phyloP scores from a whole-genome alignment of 1,140 invertebrate species.

The Scaptodrosophila lebanonensis region DNA sequence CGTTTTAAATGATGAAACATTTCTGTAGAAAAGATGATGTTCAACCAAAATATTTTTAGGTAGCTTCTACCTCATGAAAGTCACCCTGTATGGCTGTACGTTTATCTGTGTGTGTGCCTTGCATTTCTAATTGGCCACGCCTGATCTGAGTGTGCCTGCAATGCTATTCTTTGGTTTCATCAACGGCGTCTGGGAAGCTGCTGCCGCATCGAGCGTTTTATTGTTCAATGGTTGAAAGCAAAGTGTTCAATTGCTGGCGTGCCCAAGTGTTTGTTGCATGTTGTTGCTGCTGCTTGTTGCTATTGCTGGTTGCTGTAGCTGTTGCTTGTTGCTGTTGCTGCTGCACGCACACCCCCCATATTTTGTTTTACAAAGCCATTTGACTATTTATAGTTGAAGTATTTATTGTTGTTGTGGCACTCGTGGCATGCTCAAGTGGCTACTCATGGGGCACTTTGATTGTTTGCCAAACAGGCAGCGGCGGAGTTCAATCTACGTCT shows the following conservation, averaged over 20 bases:
- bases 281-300: background rate
- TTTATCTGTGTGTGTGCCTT: constrained; percentile 41
- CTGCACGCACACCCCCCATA: constrained; percentile 30
- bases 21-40: no score
- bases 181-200: constrained; percentile 23
- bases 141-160: no score
- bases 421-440: constrained; percentile 69
- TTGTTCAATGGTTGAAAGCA: constrained; percentile 33
- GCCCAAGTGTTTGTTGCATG: constrained; percentile 36
- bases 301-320: background rate
- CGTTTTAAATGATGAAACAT: no score
- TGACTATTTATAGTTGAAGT: constrained; percentile 74
- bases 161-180: constrained; percentile 25
- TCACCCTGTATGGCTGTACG: constrained; percentile 17
- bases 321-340: constrained; percentile 6
- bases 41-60: no score
- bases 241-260: constrained; percentile 58
- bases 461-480: constrained; percentile 31
- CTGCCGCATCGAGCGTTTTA: constrained; percentile 15
- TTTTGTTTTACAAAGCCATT: constrained; percentile 65
- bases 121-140: constrained; percentile 50
- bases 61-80: constrained; percentile 17
- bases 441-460: constrained; percentile 64
- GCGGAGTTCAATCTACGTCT: no score
- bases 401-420: constrained; percentile 71